Percentiles rank a stretch among this genome's conserved stretches.
phyloP scores from a whole-genome alignment of 2,113 vertebrate species.

The Tachysurus vachellii region DNA sequence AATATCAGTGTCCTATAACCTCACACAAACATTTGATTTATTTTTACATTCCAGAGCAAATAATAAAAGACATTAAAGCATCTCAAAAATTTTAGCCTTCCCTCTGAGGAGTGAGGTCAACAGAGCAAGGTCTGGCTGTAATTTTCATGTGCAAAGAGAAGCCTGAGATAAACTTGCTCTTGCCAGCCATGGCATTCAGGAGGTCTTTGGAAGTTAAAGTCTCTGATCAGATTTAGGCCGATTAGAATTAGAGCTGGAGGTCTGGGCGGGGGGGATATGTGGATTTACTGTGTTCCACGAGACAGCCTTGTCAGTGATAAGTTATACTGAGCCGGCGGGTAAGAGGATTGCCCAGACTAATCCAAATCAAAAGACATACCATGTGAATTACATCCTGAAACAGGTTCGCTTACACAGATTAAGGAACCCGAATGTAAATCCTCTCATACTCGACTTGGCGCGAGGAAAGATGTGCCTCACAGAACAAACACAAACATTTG shows the following conservation, averaged over 20 bases:
- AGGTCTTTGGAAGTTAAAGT: constrained; percentile 78
- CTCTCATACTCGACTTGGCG: constrained; percentile 74
- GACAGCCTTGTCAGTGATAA: constrained; percentile 77
- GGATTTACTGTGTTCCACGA: constrained; percentile 74
- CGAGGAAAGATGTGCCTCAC: constrained; percentile 68
- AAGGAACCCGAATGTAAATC: constrained; percentile 77
- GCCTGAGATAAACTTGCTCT: constrained; percentile 68
- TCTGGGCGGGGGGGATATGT: constrained; percentile 69
- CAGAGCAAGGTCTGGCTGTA: constrained; percentile 59
- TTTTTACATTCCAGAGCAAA: not conserved
- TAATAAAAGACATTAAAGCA: not conserved
- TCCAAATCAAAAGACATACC: constrained; percentile 84
- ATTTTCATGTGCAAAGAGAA: constrained; percentile 69
- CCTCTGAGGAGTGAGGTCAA: not conserved
- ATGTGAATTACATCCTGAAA: constrained; percentile 86
- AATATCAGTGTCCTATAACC: not conserved
- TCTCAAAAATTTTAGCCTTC: not conserved
- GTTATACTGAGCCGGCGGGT: constrained; percentile 76
- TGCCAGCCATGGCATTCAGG: constrained; percentile 72
- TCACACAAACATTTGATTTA: constrained; percentile 1
- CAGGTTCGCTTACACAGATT: constrained; percentile 83
- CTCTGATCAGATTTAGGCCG: constrained; percentile 79
- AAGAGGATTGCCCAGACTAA: constrained; percentile 84
- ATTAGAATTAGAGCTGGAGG: constrained; percentile 74
- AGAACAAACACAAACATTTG: constrained; percentile 75